Base-by-base conservation (phyloP, 1,140 invertebrate species). In the Brachionus angularis region DNA sequence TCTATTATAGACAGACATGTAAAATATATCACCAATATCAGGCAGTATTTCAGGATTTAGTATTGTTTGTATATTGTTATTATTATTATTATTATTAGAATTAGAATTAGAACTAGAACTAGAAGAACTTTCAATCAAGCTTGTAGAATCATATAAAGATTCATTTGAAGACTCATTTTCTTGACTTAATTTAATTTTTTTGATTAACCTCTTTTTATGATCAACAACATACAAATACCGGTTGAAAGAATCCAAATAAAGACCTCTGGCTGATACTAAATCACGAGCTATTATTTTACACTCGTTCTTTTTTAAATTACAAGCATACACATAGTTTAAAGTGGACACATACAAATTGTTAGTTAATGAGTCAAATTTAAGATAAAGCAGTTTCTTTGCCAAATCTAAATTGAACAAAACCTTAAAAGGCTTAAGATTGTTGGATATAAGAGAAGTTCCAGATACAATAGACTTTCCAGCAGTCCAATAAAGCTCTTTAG, bases 401-500 rank as follows among this genome's bases (percentile, higher is more conserved):
- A 50, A 46, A 23, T 67, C 47, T 14, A 67, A 27, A 47, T 67
- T 47, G 25, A 36, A 67, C 31, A 67, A 46, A 47, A 46, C 23
- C 10, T 50, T 27, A 1, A n/a, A n/a, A n/a, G n/a, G n/a, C n/a
- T n/a, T n/a, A n/a, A n/a, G n/a, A n/a, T 46, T 10, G 21, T 67
- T 46, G 1, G 25, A 8, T n/a, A 34, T 23, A 3, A 47, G 18
- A 46, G 21, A 29, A 27, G 39, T 67, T 12, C 62, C 62, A 5
- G 62, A 46, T 0, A 67, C 18, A 33, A 67, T 67, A 1, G 62
- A 44, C 23, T 67, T 67, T 16, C 42, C 42, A 23, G 62, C 33
- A 10, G 62, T 67, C 62, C 62, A 67, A 14, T 67, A 67, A n/a
- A 67, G 29, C 18, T 67, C 62, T 50, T 67, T 67, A 47, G 23